Conservation (phyloP, 2,113 vertebrate genomes). For the Oryzias javanicus region DNA sequence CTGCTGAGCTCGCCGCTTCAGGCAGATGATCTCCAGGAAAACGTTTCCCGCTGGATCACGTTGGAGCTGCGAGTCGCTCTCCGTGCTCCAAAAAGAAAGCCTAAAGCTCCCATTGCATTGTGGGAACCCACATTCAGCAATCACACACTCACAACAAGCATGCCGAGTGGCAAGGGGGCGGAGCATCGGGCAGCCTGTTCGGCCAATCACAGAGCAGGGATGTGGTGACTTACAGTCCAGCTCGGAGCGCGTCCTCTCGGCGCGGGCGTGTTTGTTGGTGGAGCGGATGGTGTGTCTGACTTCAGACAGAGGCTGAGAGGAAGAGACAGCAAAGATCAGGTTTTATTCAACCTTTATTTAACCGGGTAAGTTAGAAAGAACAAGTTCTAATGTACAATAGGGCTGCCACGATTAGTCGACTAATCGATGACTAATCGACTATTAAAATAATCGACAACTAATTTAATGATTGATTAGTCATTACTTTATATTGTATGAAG, state of each 20-base stretch:
- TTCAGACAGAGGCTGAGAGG: constrained; percentile 80
- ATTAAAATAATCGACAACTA: no score
- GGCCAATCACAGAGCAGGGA: no score
- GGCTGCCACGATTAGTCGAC: no score
- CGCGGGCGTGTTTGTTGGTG: constrained; percentile 85
- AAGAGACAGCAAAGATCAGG: constrained; percentile 6
- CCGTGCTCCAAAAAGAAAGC: constrained; percentile 32
- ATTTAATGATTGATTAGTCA: no score
- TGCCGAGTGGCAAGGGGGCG: neutral
- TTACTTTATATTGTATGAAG: no score
- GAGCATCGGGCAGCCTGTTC: neutral
- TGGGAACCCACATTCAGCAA: no score
- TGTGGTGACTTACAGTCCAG: constrained; percentile 88
- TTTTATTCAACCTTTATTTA: no score
- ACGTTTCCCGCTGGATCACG: neutral
- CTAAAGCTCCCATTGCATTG: no score
- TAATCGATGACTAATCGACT: no score
- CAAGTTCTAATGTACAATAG: no score
- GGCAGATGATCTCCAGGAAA: no score
- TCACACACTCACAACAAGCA: neutral
- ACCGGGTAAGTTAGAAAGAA: no score
- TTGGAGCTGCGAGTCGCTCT: constrained; percentile 52
- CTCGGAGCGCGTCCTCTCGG: constrained; percentile 91
- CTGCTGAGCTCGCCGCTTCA: neutral
- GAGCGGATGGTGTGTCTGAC: constrained; percentile 95